Base-by-base conservation (phyloP, 1,140 invertebrate species). In the Antheraea pernyi region DNA sequence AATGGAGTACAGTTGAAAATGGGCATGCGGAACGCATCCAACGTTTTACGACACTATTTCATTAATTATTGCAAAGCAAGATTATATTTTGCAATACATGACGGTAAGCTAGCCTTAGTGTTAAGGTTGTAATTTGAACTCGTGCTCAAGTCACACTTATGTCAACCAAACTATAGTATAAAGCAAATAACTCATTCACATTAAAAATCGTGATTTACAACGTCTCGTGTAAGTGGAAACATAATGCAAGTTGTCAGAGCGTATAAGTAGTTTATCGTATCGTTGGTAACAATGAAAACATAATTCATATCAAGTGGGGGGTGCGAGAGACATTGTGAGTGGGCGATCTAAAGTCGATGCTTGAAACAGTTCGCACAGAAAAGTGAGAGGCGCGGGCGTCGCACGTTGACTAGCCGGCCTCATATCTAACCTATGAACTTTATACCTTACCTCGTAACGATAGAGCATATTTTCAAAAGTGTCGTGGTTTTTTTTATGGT, bases 361-460 rank as follows among this genome's bases (percentile, higher is more conserved):
- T 58, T 66, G 65, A 67, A 66, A 77, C 78, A 81, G 79, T 85
- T 66, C 77, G 77, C 74, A 64, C 62, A 59, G 30, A 36, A 59
- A 59, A 78, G 82, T 82, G 75, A 85, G 83, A 86, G 88, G 86
- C 88, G 88, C 88, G 88, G 81, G 88, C 86, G 88, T 83, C 86
- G 77, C 59, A 63, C 80, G 69, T 76, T 67, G 85, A 80, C 82
- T 83, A 76, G 80, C 81, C 82, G 79, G 78, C 82, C 83, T 82
- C 72, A 11, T 16, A 70, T 39, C 58, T 69, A 59, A 71, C 70
- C 70, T 72, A 65, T 76, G 63, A 75, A 72, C 63, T 70, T 42
- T 58, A 53, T 61, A 78, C 75, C 68, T 59, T 78, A 78, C 69
- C 13, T 16, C 65, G 13, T 67, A 18, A 60, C 19, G 13, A 42